Percentiles rank a stretch among this genome's conserved stretches.
phyloP scores from a whole-genome alignment of 2,113 vertebrate species.

The Nicator chloris region DNA sequence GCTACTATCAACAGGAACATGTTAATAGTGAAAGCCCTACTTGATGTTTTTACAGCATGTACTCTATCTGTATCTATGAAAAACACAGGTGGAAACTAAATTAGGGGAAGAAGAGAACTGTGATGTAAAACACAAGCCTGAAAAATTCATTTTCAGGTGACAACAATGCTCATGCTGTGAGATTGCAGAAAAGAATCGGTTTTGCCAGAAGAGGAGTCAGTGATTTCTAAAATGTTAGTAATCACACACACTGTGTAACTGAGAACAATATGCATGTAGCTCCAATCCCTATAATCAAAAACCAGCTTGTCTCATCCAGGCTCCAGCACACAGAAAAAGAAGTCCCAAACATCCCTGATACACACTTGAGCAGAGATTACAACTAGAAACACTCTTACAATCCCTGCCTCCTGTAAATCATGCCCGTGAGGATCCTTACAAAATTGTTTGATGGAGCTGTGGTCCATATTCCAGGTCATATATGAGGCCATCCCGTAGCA shows the following conservation, averaged over 20 bases:
- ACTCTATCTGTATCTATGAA: background rate
- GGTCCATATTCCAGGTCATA: constrained; percentile 27
- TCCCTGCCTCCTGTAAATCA: background rate
- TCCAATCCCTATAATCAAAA: constrained; percentile 1
- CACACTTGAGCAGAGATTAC: background rate
- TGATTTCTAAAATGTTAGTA: background rate
- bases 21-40: background rate
- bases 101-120: background rate
- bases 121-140: background rate
- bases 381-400: background rate
- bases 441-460: background rate
- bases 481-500: constrained; percentile 20
- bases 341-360: background rate
- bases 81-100: background rate
- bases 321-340: background rate
- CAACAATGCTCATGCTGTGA: background rate
- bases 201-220: background rate
- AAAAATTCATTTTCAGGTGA: background rate
- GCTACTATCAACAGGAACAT: background rate
- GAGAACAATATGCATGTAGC: background rate
- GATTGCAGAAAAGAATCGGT: background rate
- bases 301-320: background rate
- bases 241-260: background rate
- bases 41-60: background rate
- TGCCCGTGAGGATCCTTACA: background rate